Percentiles rank a stretch among this genome's conserved stretches.
phyloP scores from a whole-genome alignment of 2,113 vertebrate genomes.

The Telmatochromis brichardi region DNA sequence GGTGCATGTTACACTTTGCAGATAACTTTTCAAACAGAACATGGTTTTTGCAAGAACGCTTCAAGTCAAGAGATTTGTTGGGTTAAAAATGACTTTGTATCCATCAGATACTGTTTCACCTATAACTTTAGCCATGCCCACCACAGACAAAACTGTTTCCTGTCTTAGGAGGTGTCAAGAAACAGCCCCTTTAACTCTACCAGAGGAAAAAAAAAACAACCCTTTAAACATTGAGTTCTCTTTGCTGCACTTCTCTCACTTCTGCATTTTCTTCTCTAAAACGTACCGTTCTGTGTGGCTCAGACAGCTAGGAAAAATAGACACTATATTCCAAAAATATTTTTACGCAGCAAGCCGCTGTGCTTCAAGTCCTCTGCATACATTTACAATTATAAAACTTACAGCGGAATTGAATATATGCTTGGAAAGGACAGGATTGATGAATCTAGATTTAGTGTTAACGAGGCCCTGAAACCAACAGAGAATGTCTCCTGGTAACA shows the following conservation, averaged over 20 bases:
- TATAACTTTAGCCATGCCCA: not conserved
- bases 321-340: constrained; percentile 18
- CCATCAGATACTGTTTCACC: not conserved
- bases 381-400: not conserved
- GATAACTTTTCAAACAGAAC: not conserved
- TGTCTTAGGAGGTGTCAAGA: not conserved
- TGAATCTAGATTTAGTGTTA: not conserved
- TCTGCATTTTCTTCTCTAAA: not conserved
- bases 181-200: not conserved
- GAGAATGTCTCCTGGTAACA: not conserved
- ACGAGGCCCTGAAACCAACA: not conserved
- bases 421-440: not conserved
- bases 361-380: not conserved
- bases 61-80: not conserved
- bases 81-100: not conserved
- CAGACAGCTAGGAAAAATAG: not conserved
- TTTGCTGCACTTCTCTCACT: not conserved
- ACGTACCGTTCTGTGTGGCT: not conserved
- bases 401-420: not conserved
- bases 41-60: not conserved
- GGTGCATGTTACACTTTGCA: not conserved
- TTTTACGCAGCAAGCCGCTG: not conserved
- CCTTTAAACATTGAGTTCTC: not conserved
- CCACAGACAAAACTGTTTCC: not conserved
- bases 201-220: fast-evolving